Conservation (phyloP, 2,797 vertebrate species). For the Allochrocebus solatus region DNA sequence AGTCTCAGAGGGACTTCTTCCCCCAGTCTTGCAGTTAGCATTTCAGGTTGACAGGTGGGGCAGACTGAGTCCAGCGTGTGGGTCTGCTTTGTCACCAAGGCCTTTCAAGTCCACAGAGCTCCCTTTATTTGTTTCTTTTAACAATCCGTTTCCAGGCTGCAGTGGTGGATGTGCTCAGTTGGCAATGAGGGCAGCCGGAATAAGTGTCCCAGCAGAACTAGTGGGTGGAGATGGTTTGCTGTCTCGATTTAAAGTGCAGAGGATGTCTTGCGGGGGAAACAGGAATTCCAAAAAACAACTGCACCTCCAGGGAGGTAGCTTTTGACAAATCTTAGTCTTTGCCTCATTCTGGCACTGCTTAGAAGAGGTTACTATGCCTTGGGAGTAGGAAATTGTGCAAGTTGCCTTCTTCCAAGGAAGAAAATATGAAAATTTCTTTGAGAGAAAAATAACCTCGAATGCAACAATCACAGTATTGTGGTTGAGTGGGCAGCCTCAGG, state of each 20-base stretch:
- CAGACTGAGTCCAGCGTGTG: background rate
- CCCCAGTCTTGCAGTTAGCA: background rate
- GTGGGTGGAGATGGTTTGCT: background rate
- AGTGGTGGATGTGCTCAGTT: background rate
- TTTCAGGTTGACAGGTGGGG: constrained; percentile 17
- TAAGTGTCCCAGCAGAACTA: background rate
- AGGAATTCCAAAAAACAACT: background rate
- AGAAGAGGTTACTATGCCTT: background rate
- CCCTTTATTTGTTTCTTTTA: constrained; percentile 42
- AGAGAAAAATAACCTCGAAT: background rate
- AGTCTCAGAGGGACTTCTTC: background rate
- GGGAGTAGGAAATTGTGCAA: background rate
- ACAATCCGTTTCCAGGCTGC: constrained; percentile 3
- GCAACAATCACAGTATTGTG: background rate
- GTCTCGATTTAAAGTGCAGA: background rate
- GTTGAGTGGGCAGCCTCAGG: background rate
- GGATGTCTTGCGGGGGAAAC: background rate
- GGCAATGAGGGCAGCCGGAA: background rate
- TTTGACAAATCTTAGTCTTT: background rate
- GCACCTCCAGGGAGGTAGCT: background rate
- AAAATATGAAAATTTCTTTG: background rate
- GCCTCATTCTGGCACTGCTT: background rate
- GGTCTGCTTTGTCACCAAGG: background rate
- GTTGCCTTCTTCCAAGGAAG: background rate
- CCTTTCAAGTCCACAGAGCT: background rate